Evolutionary conservation across 2,888 invertebrate genomes (phyloP).

Genomic region (Lepidochrysops patricia): DNA sequence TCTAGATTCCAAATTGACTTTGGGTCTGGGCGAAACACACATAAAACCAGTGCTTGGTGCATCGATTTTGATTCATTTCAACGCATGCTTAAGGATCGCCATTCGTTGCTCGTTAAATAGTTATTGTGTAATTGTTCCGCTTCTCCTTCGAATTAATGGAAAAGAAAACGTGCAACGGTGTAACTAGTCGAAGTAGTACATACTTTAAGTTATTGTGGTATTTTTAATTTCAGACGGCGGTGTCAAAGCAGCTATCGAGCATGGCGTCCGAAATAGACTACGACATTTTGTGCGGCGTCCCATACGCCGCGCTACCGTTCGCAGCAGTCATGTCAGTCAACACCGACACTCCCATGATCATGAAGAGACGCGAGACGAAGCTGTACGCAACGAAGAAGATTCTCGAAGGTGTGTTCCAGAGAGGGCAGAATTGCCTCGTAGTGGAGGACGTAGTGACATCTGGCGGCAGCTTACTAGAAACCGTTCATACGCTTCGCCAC

Average conservation of each 20-base stretch:
- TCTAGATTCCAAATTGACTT: no score
- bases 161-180: no score
- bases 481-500: conserved; percentile 79
- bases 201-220: neutral
- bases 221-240: conserved; percentile 42
- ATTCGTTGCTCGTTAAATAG: no score
- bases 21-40: no score
- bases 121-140: no score
- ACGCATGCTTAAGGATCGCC: no score
- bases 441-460: conserved; percentile 96
- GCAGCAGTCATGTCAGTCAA: conserved; percentile 88
- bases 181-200: no score
- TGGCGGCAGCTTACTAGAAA: conserved; percentile 94
- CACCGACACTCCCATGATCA: conserved; percentile 86
- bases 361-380: conserved; percentile 95
- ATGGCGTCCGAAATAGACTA: conserved; percentile 49
- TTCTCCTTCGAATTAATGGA: no score
- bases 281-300: conserved; percentile 94
- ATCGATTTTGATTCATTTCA: no score
- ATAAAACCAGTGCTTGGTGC: no score
- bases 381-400: conserved; percentile 95
- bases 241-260: conserved; percentile 44
- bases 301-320: conserved; percentile 96
- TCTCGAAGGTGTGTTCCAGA: conserved; percentile 87
- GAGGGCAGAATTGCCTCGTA: conserved; percentile 84